Percentiles rank a stretch among this genome's conserved stretches.
These are phyloP conservation scores for Choloepus hoffmanni DNA, from an alignment of 2,113 vertebrate species.

Conservation along the genomic window DNA sequence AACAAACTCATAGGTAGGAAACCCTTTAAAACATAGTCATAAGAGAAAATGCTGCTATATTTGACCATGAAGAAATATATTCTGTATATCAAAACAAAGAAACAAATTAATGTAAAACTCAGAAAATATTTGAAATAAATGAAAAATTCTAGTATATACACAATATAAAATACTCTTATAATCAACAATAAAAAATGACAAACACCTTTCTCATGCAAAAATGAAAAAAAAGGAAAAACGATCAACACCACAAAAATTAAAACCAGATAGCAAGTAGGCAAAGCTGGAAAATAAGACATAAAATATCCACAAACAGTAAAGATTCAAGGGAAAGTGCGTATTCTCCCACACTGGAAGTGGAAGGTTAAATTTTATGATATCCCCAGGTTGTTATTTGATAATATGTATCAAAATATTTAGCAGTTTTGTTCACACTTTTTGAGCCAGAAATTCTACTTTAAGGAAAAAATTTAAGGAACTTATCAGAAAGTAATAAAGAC, in stretches of 20 bases:
- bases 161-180: neutral
- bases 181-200: neutral
- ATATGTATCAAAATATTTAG: neutral
- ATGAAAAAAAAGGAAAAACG: neutral
- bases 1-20: neutral
- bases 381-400: neutral
- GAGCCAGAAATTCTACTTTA: neutral
- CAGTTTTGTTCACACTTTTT: neutral
- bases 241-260: neutral
- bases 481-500: neutral
- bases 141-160: neutral
- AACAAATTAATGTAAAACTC: neutral
- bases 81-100: neutral
- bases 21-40: neutral
- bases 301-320: neutral
- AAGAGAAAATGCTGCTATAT: neutral
- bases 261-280: neutral
- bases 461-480: neutral
- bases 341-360: neutral
- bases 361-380: neutral
- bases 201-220: neutral
- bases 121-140: neutral
- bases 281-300: neutral
- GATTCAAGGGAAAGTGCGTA: neutral
- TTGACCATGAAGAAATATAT: neutral